Evolutionary conservation across 1,140 invertebrate species (phyloP), one percentile per base, ranked within the genome.

Genomic region (Musca domestica): DNA sequence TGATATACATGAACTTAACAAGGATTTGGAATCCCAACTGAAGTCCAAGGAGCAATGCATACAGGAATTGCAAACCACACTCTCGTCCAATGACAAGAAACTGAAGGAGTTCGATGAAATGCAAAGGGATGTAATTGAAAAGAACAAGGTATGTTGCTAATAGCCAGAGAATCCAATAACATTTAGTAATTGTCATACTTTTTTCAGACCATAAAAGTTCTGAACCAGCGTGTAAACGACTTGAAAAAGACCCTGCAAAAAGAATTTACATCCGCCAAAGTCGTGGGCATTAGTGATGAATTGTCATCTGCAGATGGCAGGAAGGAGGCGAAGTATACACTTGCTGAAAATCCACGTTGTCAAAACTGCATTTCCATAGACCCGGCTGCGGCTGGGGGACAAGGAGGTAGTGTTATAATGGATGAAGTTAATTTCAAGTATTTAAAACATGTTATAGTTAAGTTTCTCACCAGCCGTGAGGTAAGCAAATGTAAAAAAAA

Each of bases 241-340:
- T 90, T 96, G 85, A 95, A 95, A 77, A 95, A 96, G 81, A 95
- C 93, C 0, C 82, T 97, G 48, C 94, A 96, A 77, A 86, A 90
- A 69, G 94, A 97, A 81, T 81, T 97, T 34, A 89, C 90, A 5
- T 30, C 46, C 20, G 54, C 69, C 15, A 70, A 67, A 77, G 71
- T 23, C 74, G 85, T 88, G 78, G 46, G 20, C 4, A 20, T 68
- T 69, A 72, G 69, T 52, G 54, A 52, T 67, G 65, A 20, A n/a
- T n/a, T n/a, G 20, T 34, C 48, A 0, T 14, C 27, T 56, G 23
- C 20, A 22, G 30, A 9, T 15, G 12, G 48, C 48, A 7, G 48
- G 2, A 51, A 51, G 20, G 48, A 51, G 15, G 5, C 15, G 5
- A 15, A 49, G 2, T 49, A 14, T 7, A 5, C 47, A 2, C 14